Conservation (phyloP, 1,140 invertebrate genomes). For the Ceratitis capitata region DNA sequence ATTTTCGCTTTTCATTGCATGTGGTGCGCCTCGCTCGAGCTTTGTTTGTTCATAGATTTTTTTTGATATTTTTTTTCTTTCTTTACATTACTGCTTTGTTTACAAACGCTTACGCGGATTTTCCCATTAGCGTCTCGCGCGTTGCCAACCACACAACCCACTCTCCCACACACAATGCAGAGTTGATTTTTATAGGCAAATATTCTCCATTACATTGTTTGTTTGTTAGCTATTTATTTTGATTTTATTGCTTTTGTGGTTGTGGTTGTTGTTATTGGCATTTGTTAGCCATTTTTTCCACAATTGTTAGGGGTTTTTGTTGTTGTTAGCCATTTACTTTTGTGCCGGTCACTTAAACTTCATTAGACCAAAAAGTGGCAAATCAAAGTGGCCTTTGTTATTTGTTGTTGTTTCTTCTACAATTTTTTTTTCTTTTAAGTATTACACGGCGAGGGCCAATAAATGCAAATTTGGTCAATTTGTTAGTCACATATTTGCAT, state of each 20-base stretch:
- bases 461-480: conserved; percentile 22
- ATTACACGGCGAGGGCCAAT: background rate
- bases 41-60: background rate
- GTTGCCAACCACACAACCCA: background rate
- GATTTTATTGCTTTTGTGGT: background rate
- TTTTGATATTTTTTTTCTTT: background rate
- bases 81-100: background rate
- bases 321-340: background rate
- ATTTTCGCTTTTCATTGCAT: conserved; percentile 14
- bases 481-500: conserved; percentile 3
- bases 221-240: background rate
- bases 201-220: background rate
- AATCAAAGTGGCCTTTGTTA: background rate
- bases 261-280: background rate
- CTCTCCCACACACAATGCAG: background rate
- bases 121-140: background rate
- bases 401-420: background rate
- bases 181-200: background rate
- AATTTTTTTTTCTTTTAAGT: background rate
- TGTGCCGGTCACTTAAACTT: background rate
- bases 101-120: background rate
- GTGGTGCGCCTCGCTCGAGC: background rate
- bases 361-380: background rate
- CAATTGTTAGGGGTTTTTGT: background rate
- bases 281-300: background rate